Evolutionary conservation across 2,113 vertebrate genomes (phyloP).

Genomic region (Accipiter cooperii): DNA sequence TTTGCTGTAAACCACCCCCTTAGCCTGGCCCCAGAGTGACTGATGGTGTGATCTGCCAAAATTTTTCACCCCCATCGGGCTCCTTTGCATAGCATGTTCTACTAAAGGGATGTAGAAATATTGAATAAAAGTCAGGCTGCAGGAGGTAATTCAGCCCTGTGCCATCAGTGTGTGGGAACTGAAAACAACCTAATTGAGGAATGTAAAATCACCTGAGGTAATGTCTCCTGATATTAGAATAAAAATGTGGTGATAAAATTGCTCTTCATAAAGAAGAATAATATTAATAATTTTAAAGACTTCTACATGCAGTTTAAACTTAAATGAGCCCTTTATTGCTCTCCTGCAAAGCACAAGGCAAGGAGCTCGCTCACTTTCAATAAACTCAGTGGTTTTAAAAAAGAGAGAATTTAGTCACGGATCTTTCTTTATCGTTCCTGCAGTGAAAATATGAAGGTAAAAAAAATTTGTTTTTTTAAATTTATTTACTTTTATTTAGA

Average conservation of each 20-base stretch:
- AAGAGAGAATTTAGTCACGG: not conserved
- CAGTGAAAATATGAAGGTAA: not conserved
- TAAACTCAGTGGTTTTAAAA: not conserved
- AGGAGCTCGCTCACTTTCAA: not conserved
- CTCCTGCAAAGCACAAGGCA: not conserved
- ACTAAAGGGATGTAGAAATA: not conserved
- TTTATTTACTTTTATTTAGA: not conserved
- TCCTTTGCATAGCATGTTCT: not conserved
- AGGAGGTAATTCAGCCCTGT: not conserved
- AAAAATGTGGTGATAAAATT: not conserved
- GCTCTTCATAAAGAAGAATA: not conserved
- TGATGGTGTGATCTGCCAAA: not conserved
- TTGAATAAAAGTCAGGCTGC: not conserved
- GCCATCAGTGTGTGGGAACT: not conserved
- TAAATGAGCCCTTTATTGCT: conserved; percentile 12
- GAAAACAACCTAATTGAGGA: not conserved
- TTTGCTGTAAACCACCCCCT: not conserved
- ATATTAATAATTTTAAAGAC: not conserved
- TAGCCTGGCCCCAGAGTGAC: not conserved
- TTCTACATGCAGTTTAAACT: not conserved
- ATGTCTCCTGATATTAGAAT: not conserved
- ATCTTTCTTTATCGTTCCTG: not conserved
- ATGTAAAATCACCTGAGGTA: not conserved
- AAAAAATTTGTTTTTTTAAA: not conserved
- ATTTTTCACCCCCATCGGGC: not conserved